A percentile compares a stretch with the other conserved stretches of the same genome.
Evolutionary conservation across 30 jellyfish, hydroid and myxozoan genomes (phyloP).

Genomic region (Nemopilema nomurai): DNA sequence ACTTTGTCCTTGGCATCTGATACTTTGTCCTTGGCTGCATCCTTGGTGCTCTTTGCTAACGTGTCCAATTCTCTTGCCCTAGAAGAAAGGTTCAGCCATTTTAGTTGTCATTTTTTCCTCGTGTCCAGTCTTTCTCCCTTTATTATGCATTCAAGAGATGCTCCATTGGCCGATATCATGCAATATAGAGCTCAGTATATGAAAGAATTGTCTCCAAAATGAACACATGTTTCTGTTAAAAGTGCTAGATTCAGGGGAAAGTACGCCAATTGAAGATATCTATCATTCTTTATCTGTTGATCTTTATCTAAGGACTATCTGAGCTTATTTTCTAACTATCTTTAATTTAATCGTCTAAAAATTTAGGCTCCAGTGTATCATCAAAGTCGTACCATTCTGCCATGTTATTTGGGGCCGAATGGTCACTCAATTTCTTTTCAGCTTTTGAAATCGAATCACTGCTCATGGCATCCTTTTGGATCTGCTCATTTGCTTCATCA

Average conservation of each 20-base stretch:
- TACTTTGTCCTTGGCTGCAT: neutral
- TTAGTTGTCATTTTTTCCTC: neutral
- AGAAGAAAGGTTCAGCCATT: neutral
- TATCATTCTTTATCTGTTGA: too few species aligned
- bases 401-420: neutral
- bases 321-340: too few species aligned
- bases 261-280: too few species aligned
- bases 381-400: neutral
- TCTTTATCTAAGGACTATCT: too few species aligned
- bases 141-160: too few species aligned
- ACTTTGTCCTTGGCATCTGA: neutral
- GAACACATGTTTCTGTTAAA: too few species aligned
- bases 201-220: too few species aligned
- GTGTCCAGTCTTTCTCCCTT: too few species aligned
- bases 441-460: neutral
- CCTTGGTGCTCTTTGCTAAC: neutral
- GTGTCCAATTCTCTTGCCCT: slow-evolving; percentile 16
- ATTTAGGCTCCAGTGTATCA: neutral
- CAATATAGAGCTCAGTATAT: too few species aligned
- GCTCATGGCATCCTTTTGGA: neutral
- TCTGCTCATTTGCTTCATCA: neutral
- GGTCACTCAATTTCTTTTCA: neutral
- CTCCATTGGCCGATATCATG: too few species aligned
- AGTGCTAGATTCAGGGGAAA: too few species aligned
- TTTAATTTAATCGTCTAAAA: too few species aligned